These are phyloP conservation scores for Blastomussa wellsi DNA, from an alignment of 92 coral and sea anemone genomes.

Conservation along the genomic window DNA sequence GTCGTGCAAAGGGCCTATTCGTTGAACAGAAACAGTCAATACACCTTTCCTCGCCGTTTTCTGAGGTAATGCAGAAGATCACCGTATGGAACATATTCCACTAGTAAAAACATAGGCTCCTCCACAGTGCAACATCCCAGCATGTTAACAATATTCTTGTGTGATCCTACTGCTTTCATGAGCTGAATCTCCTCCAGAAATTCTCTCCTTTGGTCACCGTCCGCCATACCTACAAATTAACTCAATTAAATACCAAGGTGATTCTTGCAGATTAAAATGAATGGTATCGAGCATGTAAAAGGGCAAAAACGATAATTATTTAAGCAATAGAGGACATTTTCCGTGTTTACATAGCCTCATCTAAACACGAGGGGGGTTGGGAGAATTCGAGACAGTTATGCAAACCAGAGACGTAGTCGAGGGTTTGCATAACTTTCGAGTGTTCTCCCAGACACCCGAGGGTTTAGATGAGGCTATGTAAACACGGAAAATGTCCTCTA, in stretches of 20 bases:
- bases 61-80: conserved; percentile 82
- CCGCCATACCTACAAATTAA: conserved; percentile 48
- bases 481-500: too few relatives aligned
- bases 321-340: too few relatives aligned
- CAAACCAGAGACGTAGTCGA: too few relatives aligned
- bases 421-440: too few relatives aligned
- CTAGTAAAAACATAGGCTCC: conserved; percentile 83
- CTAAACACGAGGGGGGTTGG: too few relatives aligned
- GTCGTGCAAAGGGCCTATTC: too few relatives aligned
- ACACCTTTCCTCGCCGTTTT: conserved; percentile 74
- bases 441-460: too few relatives aligned
- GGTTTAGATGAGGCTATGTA: too few relatives aligned
- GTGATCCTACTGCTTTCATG: conserved; percentile 86
- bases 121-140: conserved; percentile 84
- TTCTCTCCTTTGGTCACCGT: conserved; percentile 72
- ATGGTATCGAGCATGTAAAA: not conserved
- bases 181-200: conserved; percentile 85
- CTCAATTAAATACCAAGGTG: not conserved
- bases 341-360: too few relatives aligned
- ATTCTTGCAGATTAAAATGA: not conserved
- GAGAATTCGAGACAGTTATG: too few relatives aligned
- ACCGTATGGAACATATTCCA: conserved; percentile 76
- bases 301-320: too few relatives aligned
- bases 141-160: conserved; percentile 89
- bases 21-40: too few relatives aligned